Conservation (phyloP, 2,113 vertebrate species). For the Daphoenositta chrysoptera region DNA sequence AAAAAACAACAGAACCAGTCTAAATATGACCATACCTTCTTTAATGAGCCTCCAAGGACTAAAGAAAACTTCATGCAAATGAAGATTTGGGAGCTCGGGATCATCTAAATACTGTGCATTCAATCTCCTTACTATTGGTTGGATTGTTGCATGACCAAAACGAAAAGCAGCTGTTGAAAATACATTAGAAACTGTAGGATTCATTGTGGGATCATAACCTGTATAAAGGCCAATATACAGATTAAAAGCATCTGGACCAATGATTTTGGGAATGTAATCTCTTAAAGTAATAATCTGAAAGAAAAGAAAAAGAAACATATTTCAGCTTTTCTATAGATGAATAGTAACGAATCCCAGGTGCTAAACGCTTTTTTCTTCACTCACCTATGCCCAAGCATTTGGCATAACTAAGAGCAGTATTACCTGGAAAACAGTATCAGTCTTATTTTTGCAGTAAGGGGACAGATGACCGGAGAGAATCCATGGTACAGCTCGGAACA, state of each 20-base stretch:
- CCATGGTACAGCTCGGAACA: background rate
- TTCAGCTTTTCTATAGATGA: background rate
- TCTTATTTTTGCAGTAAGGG: background rate
- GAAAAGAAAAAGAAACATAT: background rate
- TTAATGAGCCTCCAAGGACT: conserved; percentile 90
- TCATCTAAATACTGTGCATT: conserved; percentile 81
- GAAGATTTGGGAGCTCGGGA: conserved; percentile 72
- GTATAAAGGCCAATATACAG: conserved; percentile 79
- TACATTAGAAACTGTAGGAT: conserved; percentile 87
- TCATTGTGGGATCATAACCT: conserved; percentile 78
- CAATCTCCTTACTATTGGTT: conserved; percentile 76
- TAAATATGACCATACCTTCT: conserved; percentile 79
- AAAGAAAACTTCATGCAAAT: conserved; percentile 84
- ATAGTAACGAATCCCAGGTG: background rate
- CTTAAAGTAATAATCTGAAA: conserved; percentile 87
- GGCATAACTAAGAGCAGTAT: background rate
- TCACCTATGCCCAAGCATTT: background rate
- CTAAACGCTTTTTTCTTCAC: background rate
- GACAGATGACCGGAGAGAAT: background rate
- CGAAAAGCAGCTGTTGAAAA: conserved; percentile 95
- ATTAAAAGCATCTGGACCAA: conserved; percentile 81
- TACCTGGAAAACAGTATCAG: background rate
- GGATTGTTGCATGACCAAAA: conserved; percentile 88
- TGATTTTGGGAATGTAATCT: conserved; percentile 90
- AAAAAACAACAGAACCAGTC: background rate